Base-by-base conservation (phyloP, 2,113 vertebrate species). In the Lynx canadensis region DNA sequence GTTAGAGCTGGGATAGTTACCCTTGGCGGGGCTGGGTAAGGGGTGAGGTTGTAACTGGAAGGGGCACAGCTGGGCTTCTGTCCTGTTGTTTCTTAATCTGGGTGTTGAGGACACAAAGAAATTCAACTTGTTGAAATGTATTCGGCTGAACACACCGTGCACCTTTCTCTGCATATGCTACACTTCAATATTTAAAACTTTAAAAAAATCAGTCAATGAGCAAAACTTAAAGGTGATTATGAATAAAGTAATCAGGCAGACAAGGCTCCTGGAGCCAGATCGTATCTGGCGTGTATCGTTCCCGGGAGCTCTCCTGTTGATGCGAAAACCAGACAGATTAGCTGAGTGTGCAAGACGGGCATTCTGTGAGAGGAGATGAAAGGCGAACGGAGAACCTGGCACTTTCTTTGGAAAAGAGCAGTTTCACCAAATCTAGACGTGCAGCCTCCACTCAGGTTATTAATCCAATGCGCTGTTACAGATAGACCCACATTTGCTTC, bases 231-330 rank as follows among this genome's bases (percentile, higher is more conserved):
- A 38, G 31, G 38, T 69, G 65, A 68, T 52, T 33, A 36, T 65
- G 25, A 52, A 69, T 63, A 66, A 95, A 91, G 48, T 63, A 23
- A 48, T 65, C 97, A 97, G 96, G 96, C 97, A 97, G 96, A 98
- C 97, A 86, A 97, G 76, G 91, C 78, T 97, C 98, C 97, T 96
- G 95, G 80, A 76, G 78, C 66, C 98, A 94, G 97, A 95, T 98
- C 96, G 97, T 91, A 87, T 97, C 90, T 96, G 97, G 95, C 76
- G 16, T 73, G 85, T 89, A 82, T 97, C 92, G 93, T 97, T 96
- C 95, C 94, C 92, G 74, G 97, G 86, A 38, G 33, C 50, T 74
- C 93, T 97, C 96, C 93, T 95, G 97, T 81, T 93, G 41, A 97
- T 93, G 92, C 97, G 95, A 96, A 60, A 27, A 93, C 73, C 96